Evolutionary conservation across 2,113 vertebrate genomes (phyloP).

Genomic region (Silurus asotus): DNA sequence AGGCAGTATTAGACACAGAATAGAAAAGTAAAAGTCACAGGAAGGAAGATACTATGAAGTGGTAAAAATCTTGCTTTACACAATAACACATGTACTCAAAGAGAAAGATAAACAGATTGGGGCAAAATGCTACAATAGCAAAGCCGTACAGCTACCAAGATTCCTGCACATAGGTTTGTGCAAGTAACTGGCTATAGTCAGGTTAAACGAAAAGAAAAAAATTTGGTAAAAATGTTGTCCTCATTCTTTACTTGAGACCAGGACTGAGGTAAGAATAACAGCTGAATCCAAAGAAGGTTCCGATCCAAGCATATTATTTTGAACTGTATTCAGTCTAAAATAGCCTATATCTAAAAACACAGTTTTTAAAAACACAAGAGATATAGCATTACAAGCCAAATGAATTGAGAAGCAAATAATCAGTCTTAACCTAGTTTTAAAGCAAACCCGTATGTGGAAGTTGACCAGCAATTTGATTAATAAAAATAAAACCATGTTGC

Average conservation of each 20-base stretch:
- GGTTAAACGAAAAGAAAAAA: neutral
- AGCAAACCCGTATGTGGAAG: neutral
- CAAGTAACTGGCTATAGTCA: neutral
- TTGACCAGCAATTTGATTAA: neutral
- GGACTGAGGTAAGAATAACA: neutral
- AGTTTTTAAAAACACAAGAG: neutral
- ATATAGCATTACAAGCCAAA: neutral
- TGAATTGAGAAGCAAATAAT: neutral
- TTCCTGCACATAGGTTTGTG: conserved; percentile 5
- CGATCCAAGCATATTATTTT: neutral
- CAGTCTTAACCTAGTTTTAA: neutral
- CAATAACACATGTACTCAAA: conserved; percentile 41
- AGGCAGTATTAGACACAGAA: neutral
- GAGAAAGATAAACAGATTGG: conserved; percentile 39
- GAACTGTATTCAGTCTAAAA: conserved; percentile 14
- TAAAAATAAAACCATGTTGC: neutral
- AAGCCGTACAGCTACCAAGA: conserved; percentile 52
- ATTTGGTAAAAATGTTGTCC: neutral
- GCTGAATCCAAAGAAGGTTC: conserved; percentile 4
- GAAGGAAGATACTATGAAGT: conserved; percentile 48
- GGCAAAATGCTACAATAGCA: conserved; percentile 58
- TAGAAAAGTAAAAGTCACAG: conserved; percentile 34
- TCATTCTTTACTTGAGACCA: neutral
- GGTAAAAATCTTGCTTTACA: conserved; percentile 32
- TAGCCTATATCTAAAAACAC: neutral